Conservation (phyloP, 64 coral and sea anemone genomes). For the Cladopsammia gracilis region DNA sequence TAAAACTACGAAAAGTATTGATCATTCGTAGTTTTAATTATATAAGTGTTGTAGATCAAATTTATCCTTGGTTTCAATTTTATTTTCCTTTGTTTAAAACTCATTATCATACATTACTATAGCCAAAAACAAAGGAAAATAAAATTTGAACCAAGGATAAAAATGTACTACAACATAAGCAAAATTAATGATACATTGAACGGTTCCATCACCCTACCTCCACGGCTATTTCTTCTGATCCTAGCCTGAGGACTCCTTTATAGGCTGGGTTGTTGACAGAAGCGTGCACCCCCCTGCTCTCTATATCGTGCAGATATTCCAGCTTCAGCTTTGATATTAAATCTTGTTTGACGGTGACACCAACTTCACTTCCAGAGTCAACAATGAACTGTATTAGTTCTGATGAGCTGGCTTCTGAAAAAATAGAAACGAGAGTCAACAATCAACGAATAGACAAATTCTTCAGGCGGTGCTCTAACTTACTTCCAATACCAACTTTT, state of each 20-base stretch:
- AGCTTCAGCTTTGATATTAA: slow-evolving; percentile 41
- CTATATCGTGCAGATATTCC: slow-evolving; percentile 7
- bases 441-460: neutral
- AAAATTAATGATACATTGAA: neutral
- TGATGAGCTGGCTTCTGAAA: slow-evolving; percentile 32
- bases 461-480: too few species aligned
- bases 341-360: slow-evolving; percentile 33
- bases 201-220: slow-evolving; percentile 52
- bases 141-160: neutral
- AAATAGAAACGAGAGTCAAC: neutral
- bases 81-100: neutral
- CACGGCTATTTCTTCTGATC: slow-evolving; percentile 59
- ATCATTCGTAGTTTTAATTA: neutral
- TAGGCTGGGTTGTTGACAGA: slow-evolving; percentile 47
- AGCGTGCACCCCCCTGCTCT: slow-evolving; percentile 68
- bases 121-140: neutral
- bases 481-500: too few species aligned
- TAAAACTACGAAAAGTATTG: too few species aligned
- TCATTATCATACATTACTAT: neutral
- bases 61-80: too few species aligned
- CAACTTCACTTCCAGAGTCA: slow-evolving; percentile 82
- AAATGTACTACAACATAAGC: too few species aligned
- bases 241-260: slow-evolving; percentile 49
- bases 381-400: slow-evolving; percentile 60
- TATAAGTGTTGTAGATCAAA: too few species aligned